Base-by-base conservation (phyloP, 2,797 vertebrate species). In the Intellagama lesueurii region DNA sequence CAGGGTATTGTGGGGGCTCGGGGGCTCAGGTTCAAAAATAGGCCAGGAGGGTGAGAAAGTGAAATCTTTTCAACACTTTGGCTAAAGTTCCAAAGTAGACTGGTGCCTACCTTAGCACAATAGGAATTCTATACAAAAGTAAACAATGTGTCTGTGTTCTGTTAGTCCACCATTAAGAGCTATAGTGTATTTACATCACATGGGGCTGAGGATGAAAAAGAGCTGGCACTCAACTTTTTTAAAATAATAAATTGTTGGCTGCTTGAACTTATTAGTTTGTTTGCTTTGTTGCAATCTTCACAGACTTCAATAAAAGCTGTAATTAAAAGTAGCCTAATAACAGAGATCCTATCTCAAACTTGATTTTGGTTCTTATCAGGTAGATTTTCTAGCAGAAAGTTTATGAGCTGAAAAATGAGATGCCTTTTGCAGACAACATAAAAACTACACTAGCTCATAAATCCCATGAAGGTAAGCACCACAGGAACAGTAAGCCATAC, bases 351-450 rank as follows among this genome's bases (percentile, higher is more conserved):
- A 89, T 76, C 52, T 90, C 49, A 49, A 91, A 90, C 11, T 66
- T 90, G 76, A 3, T 56, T 93, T 93, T 90, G 1, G 16, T 83
- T 91, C 52, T 90, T 90, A 90, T 78, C 56, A 91, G 82, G 32
- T 64, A n/a, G 40, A 87, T 56, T 44, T 79, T 22, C 19, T 85
- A 90, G 75, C 44, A 92, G 75, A 93, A 92, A 6, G 44, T 89
- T 93, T 93, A 91, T 92, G 75, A 90, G 60, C 30, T 88, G 78
- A 94, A 93, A 94, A 90, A 88, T 92, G 17, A 92, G 66, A 68
- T 77, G 6, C 0, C 6, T 94, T 95, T 91, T 91, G 14, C 78
- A 92, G 76, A 91, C 85, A 95, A 87, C 24, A 83, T 88, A 87
- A 93, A 94, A 94, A 0, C 7, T 87, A 84, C 35, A 83, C 17